These are phyloP conservation scores for Drosophila bipectinata DNA, from an alignment of 1,140 invertebrate genomes.

Conservation along the genomic window DNA sequence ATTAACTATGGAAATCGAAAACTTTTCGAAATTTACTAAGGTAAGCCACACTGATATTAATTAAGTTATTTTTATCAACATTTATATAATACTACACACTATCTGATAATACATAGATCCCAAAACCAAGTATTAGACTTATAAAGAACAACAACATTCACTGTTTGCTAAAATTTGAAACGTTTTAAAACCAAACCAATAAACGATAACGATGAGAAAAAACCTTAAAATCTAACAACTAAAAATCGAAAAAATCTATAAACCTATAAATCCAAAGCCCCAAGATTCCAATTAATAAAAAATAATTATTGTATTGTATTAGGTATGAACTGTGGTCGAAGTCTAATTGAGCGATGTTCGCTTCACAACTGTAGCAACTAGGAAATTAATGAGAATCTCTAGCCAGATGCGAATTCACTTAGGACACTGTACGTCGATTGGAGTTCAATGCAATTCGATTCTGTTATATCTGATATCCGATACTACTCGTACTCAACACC, in stretches of 20 bases:
- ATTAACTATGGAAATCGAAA: slow-evolving; percentile 61
- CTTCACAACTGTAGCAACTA: slow-evolving; percentile 78
- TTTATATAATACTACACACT: slow-evolving; percentile 61
- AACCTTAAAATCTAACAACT: slow-evolving; percentile 5
- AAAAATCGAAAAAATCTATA: background rate
- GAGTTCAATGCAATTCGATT: slow-evolving; percentile 18
- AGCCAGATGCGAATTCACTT: slow-evolving; percentile 35
- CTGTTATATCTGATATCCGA: slow-evolving; percentile 28
- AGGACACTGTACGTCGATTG: slow-evolving; percentile 18
- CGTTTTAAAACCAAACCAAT: slow-evolving; percentile 54
- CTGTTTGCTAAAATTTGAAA: slow-evolving; percentile 62
- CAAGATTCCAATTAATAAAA: slow-evolving; percentile 33
- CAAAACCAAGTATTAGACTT: slow-evolving; percentile 72
- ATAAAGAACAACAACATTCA: slow-evolving; percentile 64
- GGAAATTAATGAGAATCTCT: slow-evolving; percentile 67
- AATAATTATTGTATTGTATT: slow-evolving; percentile 51
- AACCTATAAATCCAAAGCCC: slow-evolving; percentile 16
- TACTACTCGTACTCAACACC: slow-evolving; percentile 49
- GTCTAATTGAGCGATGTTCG: slow-evolving; percentile 81
- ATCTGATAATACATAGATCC: slow-evolving; percentile 56
- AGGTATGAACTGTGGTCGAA: slow-evolving; percentile 66
- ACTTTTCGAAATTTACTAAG: slow-evolving; percentile 66
- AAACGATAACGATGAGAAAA: slow-evolving; percentile 23
- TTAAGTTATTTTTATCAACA: slow-evolving; percentile 74
- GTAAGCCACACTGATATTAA: slow-evolving; percentile 78